Conservation (phyloP, 2,797 vertebrate genomes). For the Austrolebias charrua region DNA sequence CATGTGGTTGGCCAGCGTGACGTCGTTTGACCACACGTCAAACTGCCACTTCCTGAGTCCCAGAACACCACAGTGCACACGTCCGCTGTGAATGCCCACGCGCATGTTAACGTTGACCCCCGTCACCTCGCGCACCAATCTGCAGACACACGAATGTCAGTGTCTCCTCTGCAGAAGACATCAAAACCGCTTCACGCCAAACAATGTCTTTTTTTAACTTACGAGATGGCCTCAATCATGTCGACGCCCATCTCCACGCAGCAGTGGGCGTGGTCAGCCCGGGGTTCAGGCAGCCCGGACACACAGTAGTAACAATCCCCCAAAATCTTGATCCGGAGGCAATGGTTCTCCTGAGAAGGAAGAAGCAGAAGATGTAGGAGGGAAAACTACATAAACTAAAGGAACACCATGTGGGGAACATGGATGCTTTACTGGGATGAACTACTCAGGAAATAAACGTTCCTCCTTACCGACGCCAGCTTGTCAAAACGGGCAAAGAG, state of each 20-base stretch:
- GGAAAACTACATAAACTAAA: not conserved
- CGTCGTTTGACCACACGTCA: slow-evolving; percentile 97
- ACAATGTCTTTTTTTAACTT: slow-evolving; percentile 57
- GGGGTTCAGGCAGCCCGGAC: slow-evolving; percentile 91
- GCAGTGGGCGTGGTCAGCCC: slow-evolving; percentile 96
- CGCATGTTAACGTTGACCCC: slow-evolving; percentile 99
- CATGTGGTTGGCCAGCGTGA: slow-evolving; percentile 96
- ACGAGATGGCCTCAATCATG: slow-evolving; percentile 99
- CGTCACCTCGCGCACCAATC: slow-evolving; percentile 94
- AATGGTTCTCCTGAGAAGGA: slow-evolving; percentile 89
- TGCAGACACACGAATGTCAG: slow-evolving; percentile 47
- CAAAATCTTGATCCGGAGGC: slow-evolving; percentile 95
- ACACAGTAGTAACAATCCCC: slow-evolving; percentile 98
- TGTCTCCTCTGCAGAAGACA: not conserved
- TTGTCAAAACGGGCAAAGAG: slow-evolving; percentile 97
- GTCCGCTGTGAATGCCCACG: slow-evolving; percentile 95
- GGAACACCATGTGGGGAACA: not conserved
- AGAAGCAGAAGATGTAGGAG: not conserved
- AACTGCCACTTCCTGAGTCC: slow-evolving; percentile 98
- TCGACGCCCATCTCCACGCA: slow-evolving; percentile 98
- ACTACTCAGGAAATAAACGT: not conserved
- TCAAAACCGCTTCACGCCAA: not conserved
- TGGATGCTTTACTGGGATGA: not conserved
- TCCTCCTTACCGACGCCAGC: slow-evolving; percentile 87
- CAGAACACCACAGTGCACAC: slow-evolving; percentile 94